Evolutionary conservation across 2,113 vertebrate species (phyloP).

Genomic region (Riparia riparia): DNA sequence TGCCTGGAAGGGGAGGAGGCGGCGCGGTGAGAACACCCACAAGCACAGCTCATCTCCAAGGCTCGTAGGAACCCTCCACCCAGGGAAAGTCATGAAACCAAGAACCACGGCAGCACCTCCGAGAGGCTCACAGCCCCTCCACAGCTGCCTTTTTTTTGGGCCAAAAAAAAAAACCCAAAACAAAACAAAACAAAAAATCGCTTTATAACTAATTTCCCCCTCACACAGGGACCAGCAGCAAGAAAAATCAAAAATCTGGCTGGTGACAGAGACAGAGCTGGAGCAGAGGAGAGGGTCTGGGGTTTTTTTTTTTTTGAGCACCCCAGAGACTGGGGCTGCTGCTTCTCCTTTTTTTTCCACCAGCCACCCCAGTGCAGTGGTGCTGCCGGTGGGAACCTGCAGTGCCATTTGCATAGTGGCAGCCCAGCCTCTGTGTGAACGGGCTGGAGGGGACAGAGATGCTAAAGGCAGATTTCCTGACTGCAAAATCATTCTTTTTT

Average conservation of each 20-base stretch:
- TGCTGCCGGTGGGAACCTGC: slow-evolving; percentile 22
- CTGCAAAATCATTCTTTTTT: background rate
- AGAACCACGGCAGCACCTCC: background rate
- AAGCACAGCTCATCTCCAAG: accelerated
- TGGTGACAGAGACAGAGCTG: background rate
- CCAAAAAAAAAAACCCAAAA: background rate
- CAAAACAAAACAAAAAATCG: too few relatives aligned
- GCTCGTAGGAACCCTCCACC: background rate
- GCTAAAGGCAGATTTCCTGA: slow-evolving; percentile 40
- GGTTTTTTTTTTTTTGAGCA: background rate
- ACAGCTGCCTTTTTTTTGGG: background rate
- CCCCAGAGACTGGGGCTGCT: slow-evolving; percentile 1
- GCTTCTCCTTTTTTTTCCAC: slow-evolving; percentile 28
- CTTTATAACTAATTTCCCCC: background rate
- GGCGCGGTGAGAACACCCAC: background rate
- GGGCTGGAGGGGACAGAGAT: background rate
- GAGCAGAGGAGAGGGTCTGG: background rate
- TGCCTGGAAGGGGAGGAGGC: slow-evolving; percentile 74
- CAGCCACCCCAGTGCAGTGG: background rate
- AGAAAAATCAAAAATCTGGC: background rate
- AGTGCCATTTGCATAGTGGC: slow-evolving; percentile 24
- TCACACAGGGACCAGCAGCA: accelerated
- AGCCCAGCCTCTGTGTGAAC: background rate
- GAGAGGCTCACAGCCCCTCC: background rate
- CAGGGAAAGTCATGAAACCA: background rate